A percentile compares a stretch with the other conserved stretches of the same genome.
phyloP scores from a whole-genome alignment of 2,888 invertebrate genomes.

The Matsumyia berberina region DNA sequence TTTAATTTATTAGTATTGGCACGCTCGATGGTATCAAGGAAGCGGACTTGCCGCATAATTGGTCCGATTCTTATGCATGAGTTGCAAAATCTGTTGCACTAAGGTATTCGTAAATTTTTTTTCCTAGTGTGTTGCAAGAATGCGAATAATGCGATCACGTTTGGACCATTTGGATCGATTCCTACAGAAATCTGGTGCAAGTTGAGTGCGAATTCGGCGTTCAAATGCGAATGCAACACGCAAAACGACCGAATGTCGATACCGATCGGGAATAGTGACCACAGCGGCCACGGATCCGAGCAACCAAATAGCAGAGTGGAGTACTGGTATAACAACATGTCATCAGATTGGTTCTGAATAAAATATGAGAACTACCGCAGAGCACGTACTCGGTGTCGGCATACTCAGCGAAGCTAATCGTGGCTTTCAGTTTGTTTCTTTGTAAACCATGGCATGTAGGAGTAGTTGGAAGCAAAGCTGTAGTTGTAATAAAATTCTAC shows the following conservation, averaged over 20 bases:
- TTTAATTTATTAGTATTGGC: slow-evolving; percentile 67
- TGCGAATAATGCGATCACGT: slow-evolving; percentile 61
- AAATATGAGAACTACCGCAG: slow-evolving; percentile 52
- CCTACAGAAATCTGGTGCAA: slow-evolving; percentile 38
- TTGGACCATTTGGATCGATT: slow-evolving; percentile 43
- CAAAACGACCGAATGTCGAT: slow-evolving; percentile 13
- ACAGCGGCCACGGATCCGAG: slow-evolving; percentile 9
- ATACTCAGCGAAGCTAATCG: slow-evolving; percentile 17
- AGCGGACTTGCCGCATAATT: slow-evolving; percentile 41
- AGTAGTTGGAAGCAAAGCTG: neutral
- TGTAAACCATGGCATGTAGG: neutral
- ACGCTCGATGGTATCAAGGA: slow-evolving; percentile 63
- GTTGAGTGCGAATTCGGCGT: slow-evolving; percentile 53
- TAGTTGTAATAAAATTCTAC: neutral
- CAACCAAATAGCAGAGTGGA: slow-evolving; percentile 9
- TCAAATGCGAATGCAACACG: slow-evolving; percentile 40
- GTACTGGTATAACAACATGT: slow-evolving; percentile 18
- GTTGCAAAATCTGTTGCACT: slow-evolving; percentile 27
- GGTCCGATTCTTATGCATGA: slow-evolving; percentile 35
- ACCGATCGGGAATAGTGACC: neutral
- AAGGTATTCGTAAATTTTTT: slow-evolving; percentile 7
- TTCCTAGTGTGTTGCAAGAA: slow-evolving; percentile 38
- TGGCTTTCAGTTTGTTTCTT: slow-evolving; percentile 15
- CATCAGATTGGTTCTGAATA: slow-evolving; percentile 64
- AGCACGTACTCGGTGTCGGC: slow-evolving; percentile 1